Conservation (phyloP, 2,113 vertebrate species). For the Neogale vison region DNA sequence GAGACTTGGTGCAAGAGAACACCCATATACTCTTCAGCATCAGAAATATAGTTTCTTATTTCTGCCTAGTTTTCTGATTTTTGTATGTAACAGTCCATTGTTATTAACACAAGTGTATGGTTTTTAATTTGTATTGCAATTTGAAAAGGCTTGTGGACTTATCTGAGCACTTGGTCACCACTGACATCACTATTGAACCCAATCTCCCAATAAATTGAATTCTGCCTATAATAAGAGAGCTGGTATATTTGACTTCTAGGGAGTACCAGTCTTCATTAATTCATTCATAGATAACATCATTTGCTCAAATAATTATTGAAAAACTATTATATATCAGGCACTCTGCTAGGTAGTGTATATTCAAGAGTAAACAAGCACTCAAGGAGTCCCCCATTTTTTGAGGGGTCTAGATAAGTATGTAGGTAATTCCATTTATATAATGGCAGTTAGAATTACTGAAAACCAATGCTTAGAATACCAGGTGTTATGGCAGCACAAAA, state of each 20-base stretch:
- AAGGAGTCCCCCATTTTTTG: not conserved
- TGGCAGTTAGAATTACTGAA: not conserved
- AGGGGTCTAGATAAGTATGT: not conserved
- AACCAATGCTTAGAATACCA: not conserved
- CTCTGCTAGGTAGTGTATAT: not conserved
- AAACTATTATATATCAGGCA: not conserved
- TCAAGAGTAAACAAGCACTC: not conserved
- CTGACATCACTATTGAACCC: not conserved
- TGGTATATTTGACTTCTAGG: not conserved
- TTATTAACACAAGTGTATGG: not conserved
- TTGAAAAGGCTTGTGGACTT: not conserved
- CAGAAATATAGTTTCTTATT: not conserved
- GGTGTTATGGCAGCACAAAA: not conserved
- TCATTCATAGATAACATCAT: not conserved
- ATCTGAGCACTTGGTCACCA: not conserved
- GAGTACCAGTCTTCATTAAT: not conserved
- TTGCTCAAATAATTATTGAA: not conserved
- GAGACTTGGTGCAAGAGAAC: not conserved
- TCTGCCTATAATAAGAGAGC: not conserved
- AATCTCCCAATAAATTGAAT: not conserved
- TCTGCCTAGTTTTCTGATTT: not conserved
- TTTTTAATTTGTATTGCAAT: not conserved
- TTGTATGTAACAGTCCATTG: not conserved
- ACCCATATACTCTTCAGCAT: not conserved
- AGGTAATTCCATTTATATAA: not conserved